Percentiles rank a stretch among this genome's conserved stretches.
phyloP scores from a whole-genome alignment of 2,113 vertebrate species.

The Mohoua ochrocephala region DNA sequence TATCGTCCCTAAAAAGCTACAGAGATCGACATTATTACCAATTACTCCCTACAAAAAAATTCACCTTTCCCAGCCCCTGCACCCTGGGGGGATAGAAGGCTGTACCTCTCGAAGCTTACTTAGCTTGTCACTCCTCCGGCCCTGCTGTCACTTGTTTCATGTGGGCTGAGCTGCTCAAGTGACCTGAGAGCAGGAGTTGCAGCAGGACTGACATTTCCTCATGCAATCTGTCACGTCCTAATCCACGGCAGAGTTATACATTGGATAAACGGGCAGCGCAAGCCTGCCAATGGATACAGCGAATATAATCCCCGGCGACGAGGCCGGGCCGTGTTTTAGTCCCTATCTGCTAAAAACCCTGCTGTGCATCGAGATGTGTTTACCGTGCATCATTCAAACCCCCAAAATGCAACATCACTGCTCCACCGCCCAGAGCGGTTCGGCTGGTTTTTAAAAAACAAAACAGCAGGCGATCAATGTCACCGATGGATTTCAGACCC shows the following conservation, averaged over 20 bases:
- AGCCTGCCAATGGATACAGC: background rate
- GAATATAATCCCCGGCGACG: background rate
- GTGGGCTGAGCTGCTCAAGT: constrained; percentile 1
- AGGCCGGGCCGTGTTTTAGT: background rate
- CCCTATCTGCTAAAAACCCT: background rate
- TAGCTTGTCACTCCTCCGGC: background rate
- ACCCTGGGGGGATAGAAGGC: background rate
- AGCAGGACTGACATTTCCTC: background rate
- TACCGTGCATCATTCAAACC: background rate
- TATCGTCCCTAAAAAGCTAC: background rate
- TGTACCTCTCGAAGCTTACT: background rate
- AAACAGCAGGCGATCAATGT: background rate
- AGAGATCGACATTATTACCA: background rate
- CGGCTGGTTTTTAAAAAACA: background rate
- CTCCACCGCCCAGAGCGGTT: background rate
- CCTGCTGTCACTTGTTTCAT: background rate
- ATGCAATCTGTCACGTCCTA: constrained; percentile 20
- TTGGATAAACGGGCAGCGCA: background rate
- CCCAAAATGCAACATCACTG: background rate
- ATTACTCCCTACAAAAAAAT: background rate
- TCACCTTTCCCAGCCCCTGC: background rate
- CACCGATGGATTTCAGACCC: background rate
- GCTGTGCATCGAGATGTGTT: rapidly evolving
- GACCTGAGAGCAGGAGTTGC: background rate
- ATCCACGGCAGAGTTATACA: background rate